Base-by-base conservation (phyloP, 64 coral and sea anemone genomes). In the Stichodactyla mertensii region DNA sequence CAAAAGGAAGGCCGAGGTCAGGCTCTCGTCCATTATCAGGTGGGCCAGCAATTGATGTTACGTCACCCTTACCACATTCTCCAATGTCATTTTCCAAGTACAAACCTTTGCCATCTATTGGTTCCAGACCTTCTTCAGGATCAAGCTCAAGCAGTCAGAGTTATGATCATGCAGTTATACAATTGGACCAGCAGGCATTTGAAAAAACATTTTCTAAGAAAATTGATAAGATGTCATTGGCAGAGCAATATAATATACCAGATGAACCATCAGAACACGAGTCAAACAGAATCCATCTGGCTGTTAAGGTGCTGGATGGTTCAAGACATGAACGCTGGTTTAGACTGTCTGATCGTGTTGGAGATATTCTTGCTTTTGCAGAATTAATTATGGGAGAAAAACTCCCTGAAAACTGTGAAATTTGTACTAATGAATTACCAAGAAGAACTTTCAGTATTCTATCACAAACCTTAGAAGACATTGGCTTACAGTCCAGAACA, bases 271-370 rank as follows among this genome's bases (percentile, higher is more conserved):
- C 85, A 85, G 91, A 96, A 6, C 16, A 52, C 36, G 80, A 96
- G 52, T 52, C 88, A 82, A 54, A 69, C 9, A 96, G 88, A 71
- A 84, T 96, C 8, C 86, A 93, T 78, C 91, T 96, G 16, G 94
- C 94, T 9, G 85, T 96, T 19, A 96, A 90, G 80, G 69, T 93
- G 6, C 88, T 96, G 18, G 91, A 96, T 85, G 94, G 94, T 55
- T 79, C 91, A 80, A 88, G 94, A 77, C 94, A 96, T 88, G 94
- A 96, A 81, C 91, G 91, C 52, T 96, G 94, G 94, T 96, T 96
- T 51, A 87, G 69, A 69, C 74, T 36, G 54, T 81, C 88, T 6
- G 91, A 96, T 51, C 80, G 91, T 16, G 31, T 96, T 15, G 87
- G 71, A 7, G 67, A 85, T 58, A 79, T 96, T 77, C 82, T 96